Evolutionary conservation across 2,888 invertebrate species (phyloP).

Genomic region (Drosophila nr. perissopoda): DNA sequence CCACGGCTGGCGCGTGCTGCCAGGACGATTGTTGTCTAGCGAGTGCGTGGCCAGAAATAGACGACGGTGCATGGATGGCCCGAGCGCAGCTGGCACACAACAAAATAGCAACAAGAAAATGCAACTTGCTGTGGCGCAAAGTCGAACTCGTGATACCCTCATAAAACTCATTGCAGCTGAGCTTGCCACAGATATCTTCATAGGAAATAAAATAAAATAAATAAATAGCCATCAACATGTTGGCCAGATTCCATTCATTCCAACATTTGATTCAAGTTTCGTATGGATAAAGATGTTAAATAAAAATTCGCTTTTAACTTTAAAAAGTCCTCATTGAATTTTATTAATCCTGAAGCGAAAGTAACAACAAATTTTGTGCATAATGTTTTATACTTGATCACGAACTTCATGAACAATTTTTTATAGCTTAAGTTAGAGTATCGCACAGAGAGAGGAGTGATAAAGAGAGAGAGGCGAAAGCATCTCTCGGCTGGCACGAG

Average conservation of each 20-base stretch:
- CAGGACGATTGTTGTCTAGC: slow-evolving; percentile 70
- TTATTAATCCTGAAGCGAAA: background rate
- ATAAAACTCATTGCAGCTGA: background rate
- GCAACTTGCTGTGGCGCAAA: background rate
- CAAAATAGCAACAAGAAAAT: background rate
- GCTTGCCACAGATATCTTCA: background rate
- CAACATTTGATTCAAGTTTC: background rate
- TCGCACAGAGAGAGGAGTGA: background rate
- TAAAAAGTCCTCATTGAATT: background rate
- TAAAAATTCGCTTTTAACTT: background rate
- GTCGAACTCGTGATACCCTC: background rate
- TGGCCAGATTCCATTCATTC: background rate
- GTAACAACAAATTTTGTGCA: background rate
- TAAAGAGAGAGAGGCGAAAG: background rate
- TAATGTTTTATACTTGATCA: background rate
- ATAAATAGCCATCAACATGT: background rate
- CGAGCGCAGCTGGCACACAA: slow-evolving; percentile 1
- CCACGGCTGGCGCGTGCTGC: slow-evolving; percentile 30
- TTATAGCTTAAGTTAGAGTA: background rate
- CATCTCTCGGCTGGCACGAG: slow-evolving; percentile 1
- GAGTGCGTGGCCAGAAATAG: slow-evolving; percentile 50
- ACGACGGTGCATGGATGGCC: slow-evolving; percentile 1
- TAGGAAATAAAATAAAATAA: background rate
- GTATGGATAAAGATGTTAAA: background rate
- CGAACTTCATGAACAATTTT: background rate